Evolutionary conservation across 2,888 invertebrate species (phyloP).

Genomic region (Ferrisia virgata): DNA sequence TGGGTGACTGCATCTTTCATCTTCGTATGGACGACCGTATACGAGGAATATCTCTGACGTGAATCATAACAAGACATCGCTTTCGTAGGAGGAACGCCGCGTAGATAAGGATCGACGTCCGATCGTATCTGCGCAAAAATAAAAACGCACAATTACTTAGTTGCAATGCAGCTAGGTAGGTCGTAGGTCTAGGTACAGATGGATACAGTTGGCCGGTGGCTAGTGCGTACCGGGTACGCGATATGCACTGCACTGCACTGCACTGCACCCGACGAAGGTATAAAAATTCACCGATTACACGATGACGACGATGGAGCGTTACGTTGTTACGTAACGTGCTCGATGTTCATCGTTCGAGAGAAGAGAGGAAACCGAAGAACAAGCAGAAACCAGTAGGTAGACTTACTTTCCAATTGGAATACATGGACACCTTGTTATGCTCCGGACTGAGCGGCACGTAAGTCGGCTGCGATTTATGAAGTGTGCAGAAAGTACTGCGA

Average conservation of each 20-base stretch:
- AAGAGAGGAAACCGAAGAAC: not conserved
- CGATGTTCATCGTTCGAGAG: not conserved
- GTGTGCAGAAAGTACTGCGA: conserved; percentile 85
- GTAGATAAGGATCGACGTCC: conserved; percentile 65
- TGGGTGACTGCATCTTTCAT: conserved; percentile 64
- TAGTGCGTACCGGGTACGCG: too few relatives aligned
- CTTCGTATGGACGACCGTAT: conserved; percentile 62
- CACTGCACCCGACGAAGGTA: too few relatives aligned
- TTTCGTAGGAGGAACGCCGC: conserved; percentile 66
- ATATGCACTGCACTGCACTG: too few relatives aligned
- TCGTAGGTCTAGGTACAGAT: too few relatives aligned
- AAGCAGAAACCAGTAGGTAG: not conserved
- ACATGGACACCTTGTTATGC: conserved; percentile 90
- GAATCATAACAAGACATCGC: conserved; percentile 73
- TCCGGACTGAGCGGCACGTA: conserved; percentile 73
- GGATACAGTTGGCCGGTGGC: too few relatives aligned
- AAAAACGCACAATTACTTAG: not conserved
- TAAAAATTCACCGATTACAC: too few relatives aligned
- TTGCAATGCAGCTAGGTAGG: too few relatives aligned
- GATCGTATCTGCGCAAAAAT: conserved; percentile 59
- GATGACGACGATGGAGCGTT: not conserved
- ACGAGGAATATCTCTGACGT: conserved; percentile 65
- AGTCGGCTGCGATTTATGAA: conserved; percentile 90
- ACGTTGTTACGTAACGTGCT: not conserved
- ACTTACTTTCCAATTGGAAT: conserved; percentile 86